Evolutionary conservation across 2,888 invertebrate species (phyloP).

Genomic region (Frankliniella fusca): DNA sequence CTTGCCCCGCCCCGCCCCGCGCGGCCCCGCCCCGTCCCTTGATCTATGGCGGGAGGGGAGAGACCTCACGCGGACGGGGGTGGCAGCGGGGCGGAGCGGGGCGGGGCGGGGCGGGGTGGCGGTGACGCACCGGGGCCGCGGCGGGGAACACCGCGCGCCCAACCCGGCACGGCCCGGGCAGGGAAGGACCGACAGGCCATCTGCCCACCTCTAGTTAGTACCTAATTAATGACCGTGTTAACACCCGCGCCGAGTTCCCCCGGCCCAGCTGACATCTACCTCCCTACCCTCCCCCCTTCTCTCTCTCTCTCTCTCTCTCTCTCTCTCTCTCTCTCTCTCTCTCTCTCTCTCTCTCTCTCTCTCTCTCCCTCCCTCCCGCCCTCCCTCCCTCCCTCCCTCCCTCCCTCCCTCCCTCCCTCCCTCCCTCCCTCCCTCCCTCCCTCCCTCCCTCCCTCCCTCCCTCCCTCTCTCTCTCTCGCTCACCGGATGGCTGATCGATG

Average conservation of each 20-base stretch:
- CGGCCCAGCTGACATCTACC: neutral
- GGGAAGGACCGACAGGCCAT: neutral
- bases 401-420: too few relatives aligned
- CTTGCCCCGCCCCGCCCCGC: too few relatives aligned
- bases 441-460: too few relatives aligned
- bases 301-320: too few relatives aligned
- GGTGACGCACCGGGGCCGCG: neutral
- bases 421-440: too few relatives aligned
- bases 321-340: too few relatives aligned
- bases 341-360: too few relatives aligned
- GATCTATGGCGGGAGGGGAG: neutral
- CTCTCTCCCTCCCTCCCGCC: too few relatives aligned
- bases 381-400: too few relatives aligned
- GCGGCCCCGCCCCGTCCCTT: too few relatives aligned
- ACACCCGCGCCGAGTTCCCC: neutral
- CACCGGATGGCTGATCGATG: too few relatives aligned
- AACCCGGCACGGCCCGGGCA: neutral
- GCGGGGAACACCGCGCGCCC: neutral
- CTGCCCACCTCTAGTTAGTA: conserved; percentile 26
- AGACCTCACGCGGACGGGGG: neutral
- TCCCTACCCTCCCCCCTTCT: neutral
- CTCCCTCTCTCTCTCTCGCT: too few relatives aligned
- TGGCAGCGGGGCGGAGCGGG: neutral
- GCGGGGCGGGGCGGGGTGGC: neutral
- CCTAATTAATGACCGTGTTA: conserved; percentile 23